Percentiles rank a stretch among this genome's conserved stretches.
Conservation (phyloP, 2,113 vertebrate genomes). For the Ornithorhynchus anatinus region DNA sequence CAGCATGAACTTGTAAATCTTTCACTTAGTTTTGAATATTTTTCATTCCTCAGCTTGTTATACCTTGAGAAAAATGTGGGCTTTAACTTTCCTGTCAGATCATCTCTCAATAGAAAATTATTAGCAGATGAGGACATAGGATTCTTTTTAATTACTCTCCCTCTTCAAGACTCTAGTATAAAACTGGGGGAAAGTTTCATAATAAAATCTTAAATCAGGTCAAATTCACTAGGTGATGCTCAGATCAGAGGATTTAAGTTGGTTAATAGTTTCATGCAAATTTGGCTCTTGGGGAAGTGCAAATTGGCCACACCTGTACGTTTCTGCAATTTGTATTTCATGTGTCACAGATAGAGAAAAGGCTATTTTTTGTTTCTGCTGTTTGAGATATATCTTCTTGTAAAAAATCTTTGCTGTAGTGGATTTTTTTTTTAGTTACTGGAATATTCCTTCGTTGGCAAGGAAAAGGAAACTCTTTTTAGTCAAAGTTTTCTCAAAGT, state of each 20-base stretch:
- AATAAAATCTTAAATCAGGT: constrained; percentile 30
- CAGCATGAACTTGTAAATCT: constrained; percentile 49
- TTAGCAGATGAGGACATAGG: constrained; percentile 3
- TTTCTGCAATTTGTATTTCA: too few relatives aligned
- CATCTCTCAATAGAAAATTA: constrained; percentile 26
- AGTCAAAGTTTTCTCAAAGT: too few relatives aligned
- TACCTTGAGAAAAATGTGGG: constrained; percentile 51
- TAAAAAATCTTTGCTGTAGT: too few relatives aligned
- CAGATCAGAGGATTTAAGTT: constrained; percentile 26
- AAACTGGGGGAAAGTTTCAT: constrained; percentile 10
- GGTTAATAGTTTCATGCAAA: neutral
- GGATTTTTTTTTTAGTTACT: too few relatives aligned
- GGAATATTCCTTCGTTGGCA: too few relatives aligned
- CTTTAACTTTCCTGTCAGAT: constrained; percentile 51
- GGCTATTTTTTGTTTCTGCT: too few relatives aligned
- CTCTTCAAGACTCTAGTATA: neutral
- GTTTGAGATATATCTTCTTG: too few relatives aligned
- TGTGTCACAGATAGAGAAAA: too few relatives aligned
- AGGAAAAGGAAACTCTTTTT: too few relatives aligned
- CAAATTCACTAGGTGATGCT: constrained; percentile 12
- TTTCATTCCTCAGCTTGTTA: constrained; percentile 44
- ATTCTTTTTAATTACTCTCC: neutral
- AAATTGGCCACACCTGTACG: too few relatives aligned
- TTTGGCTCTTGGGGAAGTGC: neutral
- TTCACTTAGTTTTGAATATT: constrained; percentile 41